Evolutionary conservation across 2,113 vertebrate species (phyloP).

Genomic region (Chinchilla lanigera): DNA sequence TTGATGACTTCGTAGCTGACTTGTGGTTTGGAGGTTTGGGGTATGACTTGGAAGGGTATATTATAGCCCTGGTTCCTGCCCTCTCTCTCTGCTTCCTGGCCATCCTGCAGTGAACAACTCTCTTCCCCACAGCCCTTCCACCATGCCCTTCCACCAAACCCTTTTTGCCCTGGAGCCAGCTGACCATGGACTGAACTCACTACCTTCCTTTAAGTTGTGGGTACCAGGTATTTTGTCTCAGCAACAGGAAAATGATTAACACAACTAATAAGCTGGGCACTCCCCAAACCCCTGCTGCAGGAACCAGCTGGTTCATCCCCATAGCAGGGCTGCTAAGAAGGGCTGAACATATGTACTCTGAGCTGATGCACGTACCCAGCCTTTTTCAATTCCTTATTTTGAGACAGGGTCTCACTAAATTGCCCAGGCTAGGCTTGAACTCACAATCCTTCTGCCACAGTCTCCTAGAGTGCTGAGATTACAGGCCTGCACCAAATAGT

Average conservation of each 20-base stretch:
- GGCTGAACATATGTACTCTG: not conserved
- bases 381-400: not conserved
- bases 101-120: not conserved
- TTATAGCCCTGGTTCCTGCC: not conserved
- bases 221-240: not conserved
- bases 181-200: not conserved
- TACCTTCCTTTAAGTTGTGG: not conserved
- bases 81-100: not conserved
- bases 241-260: not conserved
- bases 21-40: not conserved
- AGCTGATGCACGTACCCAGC: not conserved
- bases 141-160: not conserved
- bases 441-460: too few relatives aligned
- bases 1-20: not conserved
- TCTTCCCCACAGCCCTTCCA: too few relatives aligned
- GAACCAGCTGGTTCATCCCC: not conserved
- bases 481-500: not conserved
- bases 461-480: not conserved
- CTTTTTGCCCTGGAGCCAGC: not conserved
- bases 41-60: not conserved
- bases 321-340: not conserved
- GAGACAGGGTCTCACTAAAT: not conserved
- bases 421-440: too few relatives aligned
- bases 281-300: not conserved
- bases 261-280: not conserved